phyloP scores from a whole-genome alignment of 2,113 vertebrate species.

The Apaloderma vittatum region DNA sequence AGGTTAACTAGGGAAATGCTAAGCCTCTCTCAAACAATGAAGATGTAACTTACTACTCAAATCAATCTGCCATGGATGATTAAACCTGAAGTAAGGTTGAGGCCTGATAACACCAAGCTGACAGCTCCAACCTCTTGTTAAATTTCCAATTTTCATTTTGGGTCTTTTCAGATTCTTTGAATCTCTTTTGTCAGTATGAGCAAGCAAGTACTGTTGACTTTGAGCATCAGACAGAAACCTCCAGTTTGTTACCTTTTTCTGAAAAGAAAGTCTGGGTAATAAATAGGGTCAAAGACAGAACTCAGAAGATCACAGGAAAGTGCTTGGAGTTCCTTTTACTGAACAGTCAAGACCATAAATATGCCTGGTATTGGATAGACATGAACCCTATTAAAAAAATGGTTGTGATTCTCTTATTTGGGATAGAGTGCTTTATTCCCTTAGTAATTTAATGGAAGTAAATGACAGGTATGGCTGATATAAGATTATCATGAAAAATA shows the following conservation, averaged over 20 bases:
- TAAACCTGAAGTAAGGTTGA: background rate
- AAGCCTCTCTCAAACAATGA: constrained; percentile 38
- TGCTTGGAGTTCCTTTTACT: background rate
- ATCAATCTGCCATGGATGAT: constrained; percentile 61
- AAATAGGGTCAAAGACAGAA: background rate
- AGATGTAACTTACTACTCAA: constrained; percentile 45
- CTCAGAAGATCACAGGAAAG: background rate
- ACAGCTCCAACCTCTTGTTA: background rate
- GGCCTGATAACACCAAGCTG: background rate
- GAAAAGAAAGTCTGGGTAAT: background rate
- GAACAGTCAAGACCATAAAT: background rate
- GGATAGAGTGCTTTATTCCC: background rate
- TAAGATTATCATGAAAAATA: background rate
- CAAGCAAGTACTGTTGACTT: background rate
- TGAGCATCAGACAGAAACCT: background rate
- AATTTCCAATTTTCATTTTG: background rate
- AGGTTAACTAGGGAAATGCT: constrained; percentile 54
- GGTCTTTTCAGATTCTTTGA: background rate
- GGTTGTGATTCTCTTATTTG: background rate
- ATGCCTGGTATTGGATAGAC: background rate
- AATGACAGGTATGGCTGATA: background rate
- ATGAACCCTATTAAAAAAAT: background rate
- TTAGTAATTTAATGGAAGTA: background rate
- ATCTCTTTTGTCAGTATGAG: background rate
- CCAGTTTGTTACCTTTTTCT: background rate